These are phyloP conservation scores for Athalia circularis DNA, from an alignment of 2,888 invertebrate genomes.

Conservation along the genomic window DNA sequence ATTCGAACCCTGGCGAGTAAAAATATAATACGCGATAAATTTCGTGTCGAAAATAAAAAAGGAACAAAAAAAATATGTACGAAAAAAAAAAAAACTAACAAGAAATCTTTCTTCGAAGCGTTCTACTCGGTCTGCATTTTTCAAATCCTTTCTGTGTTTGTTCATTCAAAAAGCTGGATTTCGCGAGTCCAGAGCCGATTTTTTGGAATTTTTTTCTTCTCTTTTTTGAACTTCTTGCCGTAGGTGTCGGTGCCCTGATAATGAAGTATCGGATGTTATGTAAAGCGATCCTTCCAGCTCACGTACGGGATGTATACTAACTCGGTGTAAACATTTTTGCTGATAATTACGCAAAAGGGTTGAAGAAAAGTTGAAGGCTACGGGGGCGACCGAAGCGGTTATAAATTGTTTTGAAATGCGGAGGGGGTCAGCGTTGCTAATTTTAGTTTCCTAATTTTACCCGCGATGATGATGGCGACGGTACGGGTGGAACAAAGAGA, in stretches of 20 bases:
- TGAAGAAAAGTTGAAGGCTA: slow-evolving; percentile 33
- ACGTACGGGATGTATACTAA: slow-evolving; percentile 15
- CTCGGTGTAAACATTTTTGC: slow-evolving; percentile 33
- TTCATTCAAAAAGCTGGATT: too few relatives aligned
- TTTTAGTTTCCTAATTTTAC: slow-evolving; percentile 43
- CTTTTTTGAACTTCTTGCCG: too few relatives aligned
- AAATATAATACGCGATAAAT: neutral
- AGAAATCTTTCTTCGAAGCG: too few relatives aligned
- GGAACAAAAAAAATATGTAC: too few relatives aligned
- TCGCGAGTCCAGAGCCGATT: too few relatives aligned
- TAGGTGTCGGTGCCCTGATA: neutral
- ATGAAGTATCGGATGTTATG: slow-evolving; percentile 13
- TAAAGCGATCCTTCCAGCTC: slow-evolving; percentile 22
- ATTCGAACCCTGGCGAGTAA: neutral
- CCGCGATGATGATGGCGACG: neutral
- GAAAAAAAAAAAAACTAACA: too few relatives aligned
- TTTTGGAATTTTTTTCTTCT: too few relatives aligned
- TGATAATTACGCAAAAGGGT: slow-evolving; percentile 37
- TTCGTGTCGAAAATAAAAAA: neutral
- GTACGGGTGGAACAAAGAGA: neutral
- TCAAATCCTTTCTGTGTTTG: too few relatives aligned
- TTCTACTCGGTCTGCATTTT: too few relatives aligned
- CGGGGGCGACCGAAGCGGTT: slow-evolving; percentile 32
- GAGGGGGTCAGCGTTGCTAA: slow-evolving; percentile 32
- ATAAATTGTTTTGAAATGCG: slow-evolving; percentile 35